Conservation (phyloP, 2,113 vertebrate genomes). For the Esox niger region DNA sequence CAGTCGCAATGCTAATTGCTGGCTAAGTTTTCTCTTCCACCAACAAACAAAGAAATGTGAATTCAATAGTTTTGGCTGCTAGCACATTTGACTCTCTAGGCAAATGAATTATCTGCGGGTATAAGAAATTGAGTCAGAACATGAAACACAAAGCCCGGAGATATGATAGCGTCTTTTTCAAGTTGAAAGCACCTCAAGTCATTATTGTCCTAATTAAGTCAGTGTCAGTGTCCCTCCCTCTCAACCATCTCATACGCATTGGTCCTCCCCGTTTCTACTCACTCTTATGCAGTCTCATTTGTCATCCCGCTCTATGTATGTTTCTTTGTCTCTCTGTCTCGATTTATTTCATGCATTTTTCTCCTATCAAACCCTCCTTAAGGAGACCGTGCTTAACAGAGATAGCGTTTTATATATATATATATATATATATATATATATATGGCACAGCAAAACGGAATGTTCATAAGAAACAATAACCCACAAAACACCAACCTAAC, state of each 20-base stretch:
- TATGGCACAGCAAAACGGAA: too few relatives aligned
- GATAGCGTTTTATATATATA: too few relatives aligned
- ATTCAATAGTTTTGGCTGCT: neutral
- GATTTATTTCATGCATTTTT: neutral
- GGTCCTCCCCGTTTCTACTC: neutral
- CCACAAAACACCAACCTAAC: too few relatives aligned
- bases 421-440: too few relatives aligned
- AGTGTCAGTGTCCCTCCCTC: constrained; percentile 38
- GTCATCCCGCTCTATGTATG: constrained; percentile 1
- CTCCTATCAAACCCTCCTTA: neutral
- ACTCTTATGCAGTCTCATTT: neutral
- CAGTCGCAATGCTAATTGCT: constrained; percentile 48
- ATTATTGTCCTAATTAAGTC: constrained; percentile 66
- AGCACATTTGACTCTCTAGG: neutral
- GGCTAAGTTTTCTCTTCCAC: constrained; percentile 28
- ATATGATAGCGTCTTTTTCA: constrained; percentile 50
- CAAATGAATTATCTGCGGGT: constrained; percentile 38
- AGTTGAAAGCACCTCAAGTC: constrained; percentile 47
- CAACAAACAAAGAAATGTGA: constrained; percentile 3
- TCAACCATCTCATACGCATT: neutral
- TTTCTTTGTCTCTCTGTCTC: constrained; percentile 5
- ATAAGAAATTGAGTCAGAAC: constrained; percentile 38
- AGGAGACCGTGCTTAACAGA: too few relatives aligned
- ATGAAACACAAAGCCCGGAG: constrained; percentile 35
- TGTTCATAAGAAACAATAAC: too few relatives aligned